These are phyloP conservation scores for Epizoanthus scotinus DNA, from an alignment of 92 coral and sea anemone genomes.

Conservation along the genomic window DNA sequence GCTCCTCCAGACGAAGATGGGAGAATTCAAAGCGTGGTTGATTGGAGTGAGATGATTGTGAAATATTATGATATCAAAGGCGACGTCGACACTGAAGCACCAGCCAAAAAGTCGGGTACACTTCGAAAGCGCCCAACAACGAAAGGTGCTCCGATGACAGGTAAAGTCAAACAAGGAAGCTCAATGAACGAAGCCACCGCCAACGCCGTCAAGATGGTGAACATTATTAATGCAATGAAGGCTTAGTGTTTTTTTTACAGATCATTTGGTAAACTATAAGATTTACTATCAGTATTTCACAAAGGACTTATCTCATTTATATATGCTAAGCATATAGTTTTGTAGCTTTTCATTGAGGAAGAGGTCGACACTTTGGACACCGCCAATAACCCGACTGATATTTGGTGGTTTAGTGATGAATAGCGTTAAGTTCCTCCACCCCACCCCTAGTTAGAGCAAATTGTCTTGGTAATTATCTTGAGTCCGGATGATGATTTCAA, in stretches of 20 bases:
- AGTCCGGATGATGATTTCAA: no score
- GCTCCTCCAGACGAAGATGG: slow-evolving; percentile 42
- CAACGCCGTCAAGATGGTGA: slow-evolving; percentile 12
- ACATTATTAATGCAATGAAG: slow-evolving; percentile 28
- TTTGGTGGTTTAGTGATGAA: no score
- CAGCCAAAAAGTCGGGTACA: slow-evolving; percentile 27
- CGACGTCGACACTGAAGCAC: slow-evolving; percentile 35
- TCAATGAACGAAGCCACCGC: background rate
- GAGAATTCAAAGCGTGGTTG: slow-evolving; percentile 75
- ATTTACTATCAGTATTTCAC: no score
- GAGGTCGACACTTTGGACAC: no score
- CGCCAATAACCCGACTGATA: no score
- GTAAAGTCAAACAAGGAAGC: background rate
- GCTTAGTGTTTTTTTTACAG: background rate
- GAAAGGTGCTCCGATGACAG: slow-evolving; percentile 1
- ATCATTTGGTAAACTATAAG: no score
- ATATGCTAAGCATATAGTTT: no score
- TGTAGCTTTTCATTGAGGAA: no score
- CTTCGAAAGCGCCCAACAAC: slow-evolving; percentile 21
- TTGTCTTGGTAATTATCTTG: no score
- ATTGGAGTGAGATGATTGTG: slow-evolving; percentile 70
- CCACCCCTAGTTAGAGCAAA: no score
- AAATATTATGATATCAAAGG: slow-evolving; percentile 80
- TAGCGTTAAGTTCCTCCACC: no score
- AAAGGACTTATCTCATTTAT: no score